Evolutionary conservation across 2,113 vertebrate genomes (phyloP).

Genomic region (Marcusenius ussheri): DNA sequence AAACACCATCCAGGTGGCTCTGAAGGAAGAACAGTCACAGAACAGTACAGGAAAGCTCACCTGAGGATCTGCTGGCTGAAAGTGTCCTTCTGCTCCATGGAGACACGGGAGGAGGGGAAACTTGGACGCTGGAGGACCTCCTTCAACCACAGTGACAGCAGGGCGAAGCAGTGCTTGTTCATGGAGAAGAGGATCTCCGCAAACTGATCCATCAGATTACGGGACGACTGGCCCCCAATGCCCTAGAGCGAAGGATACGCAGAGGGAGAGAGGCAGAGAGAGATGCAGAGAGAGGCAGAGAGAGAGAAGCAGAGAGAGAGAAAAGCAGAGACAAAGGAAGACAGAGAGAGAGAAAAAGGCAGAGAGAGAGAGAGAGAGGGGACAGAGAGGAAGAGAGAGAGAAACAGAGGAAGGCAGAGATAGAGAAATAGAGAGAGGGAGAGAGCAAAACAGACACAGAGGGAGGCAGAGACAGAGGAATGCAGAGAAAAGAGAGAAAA

Average conservation of each 20-base stretch:
- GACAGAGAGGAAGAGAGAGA: no score
- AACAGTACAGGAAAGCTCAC: slow-evolving; percentile 47
- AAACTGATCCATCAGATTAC: slow-evolving; percentile 94
- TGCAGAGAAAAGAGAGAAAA: not conserved
- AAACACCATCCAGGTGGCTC: not conserved
- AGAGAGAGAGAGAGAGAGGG: no score
- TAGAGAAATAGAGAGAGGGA: not conserved
- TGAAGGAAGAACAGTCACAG: not conserved
- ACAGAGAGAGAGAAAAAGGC: not conserved
- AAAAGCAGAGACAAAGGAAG: not conserved
- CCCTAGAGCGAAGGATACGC: slow-evolving; percentile 57
- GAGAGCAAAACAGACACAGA: no score
- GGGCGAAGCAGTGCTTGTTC: slow-evolving; percentile 93
- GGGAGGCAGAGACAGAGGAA: not conserved
- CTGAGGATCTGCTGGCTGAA: slow-evolving; percentile 96
- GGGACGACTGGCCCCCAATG: slow-evolving; percentile 86
- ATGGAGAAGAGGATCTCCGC: slow-evolving; percentile 90
- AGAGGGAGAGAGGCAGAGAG: not conserved
- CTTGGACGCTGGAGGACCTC: slow-evolving; percentile 83
- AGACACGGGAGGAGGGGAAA: slow-evolving; percentile 84
- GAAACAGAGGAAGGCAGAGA: not conserved
- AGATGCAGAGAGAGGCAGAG: not conserved
- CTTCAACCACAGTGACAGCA: slow-evolving; percentile 87
- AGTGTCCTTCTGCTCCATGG: slow-evolving; percentile 81
- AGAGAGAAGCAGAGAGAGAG: not conserved